Conservation (phyloP, 2,797 vertebrate species). For the Tolypeutes matacus region DNA sequence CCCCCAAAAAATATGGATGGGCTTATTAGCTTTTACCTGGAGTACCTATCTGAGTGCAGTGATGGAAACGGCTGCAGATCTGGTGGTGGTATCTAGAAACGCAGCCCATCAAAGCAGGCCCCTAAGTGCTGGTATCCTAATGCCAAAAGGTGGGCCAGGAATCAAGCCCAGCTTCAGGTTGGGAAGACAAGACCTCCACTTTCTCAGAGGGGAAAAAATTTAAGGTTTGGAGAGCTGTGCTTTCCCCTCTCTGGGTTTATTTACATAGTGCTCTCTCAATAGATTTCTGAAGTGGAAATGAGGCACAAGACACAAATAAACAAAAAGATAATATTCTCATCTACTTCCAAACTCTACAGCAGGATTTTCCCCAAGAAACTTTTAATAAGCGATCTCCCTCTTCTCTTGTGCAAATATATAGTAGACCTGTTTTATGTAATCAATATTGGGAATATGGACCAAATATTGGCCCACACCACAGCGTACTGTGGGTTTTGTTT, state of each 20-base stretch:
- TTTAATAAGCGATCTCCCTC: neutral
- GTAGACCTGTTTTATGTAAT: slow-evolving; percentile 51
- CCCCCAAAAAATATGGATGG: neutral
- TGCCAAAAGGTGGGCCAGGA: neutral
- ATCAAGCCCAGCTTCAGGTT: neutral
- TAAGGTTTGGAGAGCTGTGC: slow-evolving; percentile 4
- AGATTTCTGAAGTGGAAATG: slow-evolving; percentile 41
- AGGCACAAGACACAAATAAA: slow-evolving; percentile 1
- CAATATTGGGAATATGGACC: neutral
- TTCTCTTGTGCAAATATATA: neutral
- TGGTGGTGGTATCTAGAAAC: neutral
- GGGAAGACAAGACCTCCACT: neutral
- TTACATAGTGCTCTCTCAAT: neutral
- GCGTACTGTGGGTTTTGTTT: neutral
- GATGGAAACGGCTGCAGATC: neutral
- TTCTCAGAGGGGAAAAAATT: neutral
- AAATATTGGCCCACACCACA: slow-evolving; percentile 7
- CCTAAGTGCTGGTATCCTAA: neutral
- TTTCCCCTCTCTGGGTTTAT: neutral
- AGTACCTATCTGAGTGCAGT: neutral
- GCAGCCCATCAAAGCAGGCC: neutral
- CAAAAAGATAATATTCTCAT: neutral
- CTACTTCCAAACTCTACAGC: neutral
- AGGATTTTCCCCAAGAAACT: slow-evolving; percentile 12
- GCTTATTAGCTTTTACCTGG: neutral